Percentiles rank a stretch among this genome's conserved stretches.
These are phyloP conservation scores for Galerucella nymphaeae DNA, from an alignment of 2,888 invertebrate species.

Conservation along the genomic window DNA sequence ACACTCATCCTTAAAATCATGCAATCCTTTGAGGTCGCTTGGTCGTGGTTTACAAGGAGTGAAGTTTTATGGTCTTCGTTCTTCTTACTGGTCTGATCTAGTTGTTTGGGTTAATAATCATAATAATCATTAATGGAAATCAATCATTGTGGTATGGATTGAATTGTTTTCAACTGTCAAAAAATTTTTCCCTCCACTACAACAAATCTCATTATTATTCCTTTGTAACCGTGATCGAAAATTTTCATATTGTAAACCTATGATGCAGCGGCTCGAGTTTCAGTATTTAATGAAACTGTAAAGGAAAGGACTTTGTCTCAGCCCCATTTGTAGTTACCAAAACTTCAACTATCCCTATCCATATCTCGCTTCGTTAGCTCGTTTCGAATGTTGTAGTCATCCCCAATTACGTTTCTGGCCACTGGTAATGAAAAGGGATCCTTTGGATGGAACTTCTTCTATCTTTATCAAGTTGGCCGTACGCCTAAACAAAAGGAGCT, in stretches of 20 bases:
- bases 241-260: conserved; percentile 12
- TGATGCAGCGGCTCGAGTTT: conserved; percentile 16
- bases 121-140: too few species aligned
- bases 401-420: conserved; percentile 39
- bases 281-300: conserved; percentile 26
- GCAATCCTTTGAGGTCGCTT: too few species aligned
- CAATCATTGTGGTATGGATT: too few species aligned
- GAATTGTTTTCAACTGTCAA: neutral
- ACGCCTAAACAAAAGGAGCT: conserved; percentile 44
- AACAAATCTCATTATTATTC: neutral
- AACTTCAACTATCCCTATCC: conserved; percentile 30
- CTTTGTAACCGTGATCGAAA: conserved; percentile 11
- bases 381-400: conserved; percentile 37
- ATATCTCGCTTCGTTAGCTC: conserved; percentile 38
- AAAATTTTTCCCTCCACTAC: neutral
- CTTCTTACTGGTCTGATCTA: too few species aligned
- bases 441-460: conserved; percentile 40
- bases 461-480: conserved; percentile 44
- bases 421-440: conserved; percentile 33
- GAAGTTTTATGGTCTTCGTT: too few species aligned
- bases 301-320: conserved; percentile 27
- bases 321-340: conserved; percentile 31
- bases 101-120: too few species aligned
- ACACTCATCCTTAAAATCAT: too few species aligned
- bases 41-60: too few species aligned